A percentile compares a stretch with the other conserved stretches of the same genome.
Evolutionary conservation across 2,797 vertebrate species (phyloP).

Genomic region (Ammospiza maritima): DNA sequence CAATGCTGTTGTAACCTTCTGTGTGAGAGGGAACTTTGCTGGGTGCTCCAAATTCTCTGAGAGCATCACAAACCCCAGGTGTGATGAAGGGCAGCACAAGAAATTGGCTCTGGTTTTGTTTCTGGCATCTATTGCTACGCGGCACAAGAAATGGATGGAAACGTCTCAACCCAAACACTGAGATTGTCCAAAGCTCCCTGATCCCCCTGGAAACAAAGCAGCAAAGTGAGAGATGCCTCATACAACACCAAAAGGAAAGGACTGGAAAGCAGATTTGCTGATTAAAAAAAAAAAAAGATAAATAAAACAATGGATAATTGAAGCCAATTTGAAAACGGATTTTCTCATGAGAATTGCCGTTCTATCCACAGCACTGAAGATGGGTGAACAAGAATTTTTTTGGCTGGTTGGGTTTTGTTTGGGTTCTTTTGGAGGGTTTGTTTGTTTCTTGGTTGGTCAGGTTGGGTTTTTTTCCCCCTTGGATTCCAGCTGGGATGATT

Average conservation of each 20-base stretch:
- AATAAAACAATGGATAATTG: not conserved
- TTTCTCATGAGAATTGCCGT: not conserved
- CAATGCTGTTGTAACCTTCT: not conserved
- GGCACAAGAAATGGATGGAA: not conserved
- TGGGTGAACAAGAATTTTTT: not conserved
- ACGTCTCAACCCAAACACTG: not conserved
- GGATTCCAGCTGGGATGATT: not conserved
- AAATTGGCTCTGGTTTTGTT: not conserved
- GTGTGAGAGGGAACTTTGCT: not conserved
- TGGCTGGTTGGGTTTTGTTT: not conserved
- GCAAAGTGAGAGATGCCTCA: not conserved
- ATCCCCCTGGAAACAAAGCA: not conserved
- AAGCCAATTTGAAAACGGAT: not conserved
- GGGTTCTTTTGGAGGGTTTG: not conserved
- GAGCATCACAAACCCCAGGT: not conserved
- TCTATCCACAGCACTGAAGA: not conserved
- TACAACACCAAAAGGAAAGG: not conserved
- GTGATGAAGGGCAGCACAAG: not conserved
- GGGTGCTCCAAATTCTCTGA: not conserved
- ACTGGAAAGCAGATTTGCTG: not conserved
- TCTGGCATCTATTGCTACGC: accelerated
- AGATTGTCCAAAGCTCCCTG: not conserved
- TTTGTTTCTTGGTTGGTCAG: not conserved
- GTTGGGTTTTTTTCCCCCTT: accelerated
- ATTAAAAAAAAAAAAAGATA: not conserved